A percentile compares a stretch with the other conserved stretches of the same genome.
Conservation (phyloP, 1,140 invertebrate genomes). For the Ericerus pela region DNA sequence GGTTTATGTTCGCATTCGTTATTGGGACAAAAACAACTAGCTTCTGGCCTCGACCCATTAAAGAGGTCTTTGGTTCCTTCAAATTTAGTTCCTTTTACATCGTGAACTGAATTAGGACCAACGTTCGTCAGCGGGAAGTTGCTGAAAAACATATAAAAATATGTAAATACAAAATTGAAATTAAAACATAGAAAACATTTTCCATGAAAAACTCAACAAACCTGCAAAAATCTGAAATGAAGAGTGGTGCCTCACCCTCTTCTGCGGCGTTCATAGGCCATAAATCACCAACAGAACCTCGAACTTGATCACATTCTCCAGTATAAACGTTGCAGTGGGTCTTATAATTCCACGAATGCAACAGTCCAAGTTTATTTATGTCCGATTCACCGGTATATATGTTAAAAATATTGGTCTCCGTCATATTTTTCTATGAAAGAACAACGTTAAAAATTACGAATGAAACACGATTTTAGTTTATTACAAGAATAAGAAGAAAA, state of each 20-base stretch:
- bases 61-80: not conserved
- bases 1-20: not conserved
- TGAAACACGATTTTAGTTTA: too few relatives aligned
- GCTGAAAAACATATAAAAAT: not conserved
- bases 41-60: not conserved
- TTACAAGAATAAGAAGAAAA: too few relatives aligned
- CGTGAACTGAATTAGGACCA: not conserved
- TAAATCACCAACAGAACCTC: slow-evolving; percentile 62
- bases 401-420: slow-evolving; percentile 34
- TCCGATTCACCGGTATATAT: slow-evolving; percentile 48
- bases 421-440: not conserved
- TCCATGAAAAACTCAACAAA: slow-evolving; percentile 16
- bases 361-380: slow-evolving; percentile 43
- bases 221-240: slow-evolving; percentile 51
- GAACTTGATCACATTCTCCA: slow-evolving; percentile 39
- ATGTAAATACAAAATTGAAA: not conserved
- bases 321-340: slow-evolving; percentile 30
- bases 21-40: not conserved
- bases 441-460: too few relatives aligned
- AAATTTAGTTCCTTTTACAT: slow-evolving; percentile 7
- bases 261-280: slow-evolving; percentile 43
- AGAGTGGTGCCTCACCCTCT: slow-evolving; percentile 39
- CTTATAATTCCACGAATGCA: slow-evolving; percentile 51
- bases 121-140: slow-evolving; percentile 3
- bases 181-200: not conserved